A percentile compares a stretch with the other conserved stretches of the same genome.
Evolutionary conservation across 2,797 vertebrate species (phyloP).

Genomic region (Leptodactylus fallax): DNA sequence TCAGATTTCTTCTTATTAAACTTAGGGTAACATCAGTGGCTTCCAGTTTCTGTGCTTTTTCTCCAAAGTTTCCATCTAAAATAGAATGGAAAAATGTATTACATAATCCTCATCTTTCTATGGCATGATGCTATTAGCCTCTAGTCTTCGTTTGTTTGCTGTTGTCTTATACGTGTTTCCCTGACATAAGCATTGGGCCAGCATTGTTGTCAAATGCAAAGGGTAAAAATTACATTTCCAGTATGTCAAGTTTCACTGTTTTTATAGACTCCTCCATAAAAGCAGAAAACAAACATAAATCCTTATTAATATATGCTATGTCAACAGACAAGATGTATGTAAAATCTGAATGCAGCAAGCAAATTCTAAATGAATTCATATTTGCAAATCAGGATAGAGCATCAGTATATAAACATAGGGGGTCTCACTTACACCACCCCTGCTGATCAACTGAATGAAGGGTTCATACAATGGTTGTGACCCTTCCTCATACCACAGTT

Average conservation of each 20-base stretch:
- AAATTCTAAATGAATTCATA: not conserved
- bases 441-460: no score
- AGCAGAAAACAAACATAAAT: not conserved
- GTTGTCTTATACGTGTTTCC: not conserved
- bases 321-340: not conserved
- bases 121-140: not conserved
- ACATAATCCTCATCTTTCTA: not conserved
- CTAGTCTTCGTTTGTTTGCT: not conserved
- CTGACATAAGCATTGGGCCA: not conserved
- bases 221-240: no score
- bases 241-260: not conserved
- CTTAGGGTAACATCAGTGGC: conserved; percentile 82
- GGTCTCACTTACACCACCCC: no score
- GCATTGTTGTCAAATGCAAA: no score
- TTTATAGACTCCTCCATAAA: not conserved
- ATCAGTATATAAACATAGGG: not conserved
- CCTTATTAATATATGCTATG: not conserved
- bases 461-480: no score
- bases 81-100: conserved; percentile 40
- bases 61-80: conserved; percentile 85
- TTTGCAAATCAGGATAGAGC: not conserved
- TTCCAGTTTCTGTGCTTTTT: conserved; percentile 85
- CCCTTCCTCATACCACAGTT: no score
- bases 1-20: conserved; percentile 79
- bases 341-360: not conserved